A percentile compares a stretch with the other conserved stretches of the same genome.
Evolutionary conservation across 1,140 invertebrate species (phyloP).

Genomic region (Brachionus rubens): DNA sequence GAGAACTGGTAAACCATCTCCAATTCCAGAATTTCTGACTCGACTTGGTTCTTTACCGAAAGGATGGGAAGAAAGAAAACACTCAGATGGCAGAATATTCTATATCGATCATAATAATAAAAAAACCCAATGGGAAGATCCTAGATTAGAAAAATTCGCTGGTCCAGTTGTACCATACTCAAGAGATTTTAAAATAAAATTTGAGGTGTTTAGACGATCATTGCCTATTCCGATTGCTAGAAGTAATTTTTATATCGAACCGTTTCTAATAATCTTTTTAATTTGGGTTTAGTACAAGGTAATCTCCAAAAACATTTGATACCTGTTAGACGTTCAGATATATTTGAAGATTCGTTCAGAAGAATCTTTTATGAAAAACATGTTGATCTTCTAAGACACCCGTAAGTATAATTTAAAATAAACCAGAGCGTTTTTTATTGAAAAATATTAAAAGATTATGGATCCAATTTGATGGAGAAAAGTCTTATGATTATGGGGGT

Average conservation of each 20-base stretch:
- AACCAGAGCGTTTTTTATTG: too few relatives aligned
- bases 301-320: conserved; percentile 30
- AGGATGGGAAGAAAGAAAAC: conserved; percentile 94
- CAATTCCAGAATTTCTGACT: conserved; percentile 65
- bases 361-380: conserved; percentile 55
- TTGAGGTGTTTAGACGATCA: conserved; percentile 92
- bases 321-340: conserved; percentile 72
- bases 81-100: conserved; percentile 91
- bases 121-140: conserved; percentile 98
- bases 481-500: conserved; percentile 94
- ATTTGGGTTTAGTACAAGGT: conserved; percentile 16
- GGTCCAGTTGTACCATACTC: conserved; percentile 96
- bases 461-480: conserved; percentile 97
- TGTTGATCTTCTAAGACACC: conserved; percentile 77
- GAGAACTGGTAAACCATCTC: conserved; percentile 75
- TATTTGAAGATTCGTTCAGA: conserved; percentile 84
- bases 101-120: conserved; percentile 97
- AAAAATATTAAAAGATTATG: too few relatives aligned
- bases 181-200: conserved; percentile 96
- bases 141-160: conserved; percentile 89
- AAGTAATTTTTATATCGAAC: too few relatives aligned
- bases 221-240: conserved; percentile 65
- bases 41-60: conserved; percentile 26
- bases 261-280: too few relatives aligned
- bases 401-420: conserved; percentile 50